Evolutionary conservation across 2,797 vertebrate genomes (phyloP).

Genomic region (Telmatherina bonti): DNA sequence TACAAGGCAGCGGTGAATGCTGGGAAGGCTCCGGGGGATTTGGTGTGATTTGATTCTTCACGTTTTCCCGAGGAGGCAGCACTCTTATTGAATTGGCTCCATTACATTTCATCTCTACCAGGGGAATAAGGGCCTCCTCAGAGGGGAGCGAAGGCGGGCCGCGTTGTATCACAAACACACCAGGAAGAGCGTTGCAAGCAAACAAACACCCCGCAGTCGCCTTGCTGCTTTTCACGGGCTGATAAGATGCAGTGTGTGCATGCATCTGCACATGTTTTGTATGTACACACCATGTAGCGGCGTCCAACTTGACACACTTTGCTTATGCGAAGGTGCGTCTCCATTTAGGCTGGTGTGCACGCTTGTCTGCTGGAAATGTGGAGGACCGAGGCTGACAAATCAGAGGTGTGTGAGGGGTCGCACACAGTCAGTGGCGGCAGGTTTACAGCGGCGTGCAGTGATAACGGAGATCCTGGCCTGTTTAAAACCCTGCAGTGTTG

Average conservation of each 20-base stretch:
- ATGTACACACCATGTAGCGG: neutral
- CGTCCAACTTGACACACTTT: neutral
- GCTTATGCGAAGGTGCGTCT: slow-evolving; percentile 3
- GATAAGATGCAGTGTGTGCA: slow-evolving; percentile 31
- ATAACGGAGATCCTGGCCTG: slow-evolving; percentile 18
- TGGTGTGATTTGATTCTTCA: slow-evolving; percentile 70
- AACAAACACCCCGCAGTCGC: slow-evolving; percentile 40
- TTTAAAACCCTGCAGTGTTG: slow-evolving; percentile 6
- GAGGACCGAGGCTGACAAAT: slow-evolving; percentile 33
- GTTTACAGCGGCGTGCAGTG: slow-evolving; percentile 27
- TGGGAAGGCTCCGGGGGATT: slow-evolving; percentile 67
- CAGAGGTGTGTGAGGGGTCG: slow-evolving; percentile 34
- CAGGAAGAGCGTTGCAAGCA: slow-evolving; percentile 35
- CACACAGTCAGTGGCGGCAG: slow-evolving; percentile 13
- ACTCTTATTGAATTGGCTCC: slow-evolving; percentile 79
- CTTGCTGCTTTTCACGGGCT: slow-evolving; percentile 31
- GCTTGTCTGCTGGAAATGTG: slow-evolving; percentile 11
- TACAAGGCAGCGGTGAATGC: slow-evolving; percentile 55
- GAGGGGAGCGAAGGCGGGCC: slow-evolving; percentile 23
- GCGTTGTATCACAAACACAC: slow-evolving; percentile 57
- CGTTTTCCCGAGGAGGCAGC: slow-evolving; percentile 58
- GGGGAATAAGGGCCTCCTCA: slow-evolving; percentile 60
- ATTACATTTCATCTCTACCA: slow-evolving; percentile 76
- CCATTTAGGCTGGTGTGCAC: slow-evolving; percentile 10
- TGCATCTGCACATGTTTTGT: neutral